These are phyloP conservation scores for Coregonus suidteri DNA, from an alignment of 2,797 vertebrate species.

Conservation along the genomic window DNA sequence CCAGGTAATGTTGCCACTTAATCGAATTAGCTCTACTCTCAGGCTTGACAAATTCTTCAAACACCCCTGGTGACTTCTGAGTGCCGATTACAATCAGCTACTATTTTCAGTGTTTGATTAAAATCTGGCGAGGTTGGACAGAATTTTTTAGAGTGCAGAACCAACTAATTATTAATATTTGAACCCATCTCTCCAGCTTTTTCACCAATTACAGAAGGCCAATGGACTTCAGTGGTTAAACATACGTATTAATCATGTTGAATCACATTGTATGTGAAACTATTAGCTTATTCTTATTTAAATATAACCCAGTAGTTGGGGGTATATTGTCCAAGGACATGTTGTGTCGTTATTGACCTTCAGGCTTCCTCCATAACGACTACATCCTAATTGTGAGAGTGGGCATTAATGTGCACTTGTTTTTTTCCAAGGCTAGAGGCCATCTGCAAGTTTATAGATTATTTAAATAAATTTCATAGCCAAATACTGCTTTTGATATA, in stretches of 20 bases:
- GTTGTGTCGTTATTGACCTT: conserved; percentile 49
- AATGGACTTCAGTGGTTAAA: conserved; percentile 65
- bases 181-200: conserved; percentile 49
- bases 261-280: conserved; percentile 59
- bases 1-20: conserved; percentile 79
- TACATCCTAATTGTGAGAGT: neutral
- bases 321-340: conserved; percentile 38
- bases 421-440: neutral
- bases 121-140: conserved; percentile 78
- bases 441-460: conserved; percentile 28
- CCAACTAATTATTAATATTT: conserved; percentile 78
- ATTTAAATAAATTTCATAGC: conserved; percentile 35
- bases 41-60: conserved; percentile 79
- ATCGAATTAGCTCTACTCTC: conserved; percentile 80
- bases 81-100: conserved; percentile 82
- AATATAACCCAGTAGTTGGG: conserved; percentile 46
- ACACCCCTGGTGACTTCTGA: conserved; percentile 82
- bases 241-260: conserved; percentile 71
- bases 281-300: conserved; percentile 65
- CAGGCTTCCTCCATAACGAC: conserved; percentile 27
- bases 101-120: conserved; percentile 83
- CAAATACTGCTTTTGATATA: conserved; percentile 24
- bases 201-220: conserved; percentile 58
- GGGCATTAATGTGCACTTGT: neutral
- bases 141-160: conserved; percentile 67